Percentiles rank a stretch among this genome's conserved stretches.
phyloP scores from a whole-genome alignment of 2,113 vertebrate genomes.

The Australoheros scitulus region DNA sequence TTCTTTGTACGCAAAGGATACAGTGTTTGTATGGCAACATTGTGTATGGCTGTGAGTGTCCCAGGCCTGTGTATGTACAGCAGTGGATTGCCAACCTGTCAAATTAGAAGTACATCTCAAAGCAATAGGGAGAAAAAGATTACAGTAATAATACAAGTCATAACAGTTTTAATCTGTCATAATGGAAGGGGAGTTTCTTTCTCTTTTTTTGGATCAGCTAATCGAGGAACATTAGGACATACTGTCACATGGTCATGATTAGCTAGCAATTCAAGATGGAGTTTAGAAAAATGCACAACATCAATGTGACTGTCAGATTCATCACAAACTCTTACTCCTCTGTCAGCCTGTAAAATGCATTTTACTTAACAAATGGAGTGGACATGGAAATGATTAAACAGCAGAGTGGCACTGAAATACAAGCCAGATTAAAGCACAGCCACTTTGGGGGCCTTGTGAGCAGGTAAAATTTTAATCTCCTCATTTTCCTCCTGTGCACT shows the following conservation, averaged over 20 bases:
- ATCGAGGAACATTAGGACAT: neutral
- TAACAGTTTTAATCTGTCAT: neutral
- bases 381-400: slow-evolving; percentile 9
- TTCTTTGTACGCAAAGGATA: slow-evolving; percentile 39
- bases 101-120: neutral
- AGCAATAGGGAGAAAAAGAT: neutral
- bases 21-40: slow-evolving; percentile 44
- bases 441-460: neutral
- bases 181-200: neutral
- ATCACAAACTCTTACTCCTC: neutral
- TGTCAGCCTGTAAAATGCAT: neutral
- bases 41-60: slow-evolving; percentile 31
- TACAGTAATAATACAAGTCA: neutral
- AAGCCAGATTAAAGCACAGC: neutral
- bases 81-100: neutral
- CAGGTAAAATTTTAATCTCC: neutral
- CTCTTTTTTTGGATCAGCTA: slow-evolving; percentile 3
- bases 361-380: slow-evolving; percentile 13
- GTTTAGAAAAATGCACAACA: neutral
- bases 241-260: neutral
- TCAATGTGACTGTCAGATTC: neutral
- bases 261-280: neutral
- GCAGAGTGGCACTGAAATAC: slow-evolving; percentile 7
- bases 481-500: neutral
- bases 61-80: neutral